These are phyloP conservation scores for Pomacea maculata DNA, from an alignment of 1,140 invertebrate genomes.

Conservation along the genomic window DNA sequence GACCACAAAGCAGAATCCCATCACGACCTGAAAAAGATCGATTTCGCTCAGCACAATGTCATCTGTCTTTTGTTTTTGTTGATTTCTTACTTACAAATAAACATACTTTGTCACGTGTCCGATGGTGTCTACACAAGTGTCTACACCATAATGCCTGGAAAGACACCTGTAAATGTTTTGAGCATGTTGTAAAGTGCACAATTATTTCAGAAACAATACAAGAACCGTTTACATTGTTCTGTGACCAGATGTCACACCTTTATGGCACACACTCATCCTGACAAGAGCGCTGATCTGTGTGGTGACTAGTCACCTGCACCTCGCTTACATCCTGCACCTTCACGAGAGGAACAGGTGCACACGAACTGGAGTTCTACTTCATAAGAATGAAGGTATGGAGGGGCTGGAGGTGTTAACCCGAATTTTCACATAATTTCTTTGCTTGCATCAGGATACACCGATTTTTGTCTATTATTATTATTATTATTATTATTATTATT, in stretches of 20 bases:
- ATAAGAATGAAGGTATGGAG: too few species aligned
- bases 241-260: not conserved
- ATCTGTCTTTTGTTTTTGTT: too few species aligned
- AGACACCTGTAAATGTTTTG: not conserved
- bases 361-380: too few species aligned
- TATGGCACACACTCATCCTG: not conserved
- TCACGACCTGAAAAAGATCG: too few species aligned
- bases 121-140: not conserved
- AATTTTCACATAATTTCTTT: not conserved
- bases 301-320: not conserved
- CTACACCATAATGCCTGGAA: not conserved
- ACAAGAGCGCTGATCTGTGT: not conserved
- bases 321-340: not conserved
- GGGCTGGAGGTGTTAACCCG: too few species aligned
- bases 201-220: not conserved
- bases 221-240: not conserved
- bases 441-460: not conserved
- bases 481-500: not conserved
- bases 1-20: too few species aligned
- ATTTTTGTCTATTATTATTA: not conserved
- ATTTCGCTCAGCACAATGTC: too few species aligned
- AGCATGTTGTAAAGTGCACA: not conserved
- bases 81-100: too few species aligned
- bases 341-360: not conserved
- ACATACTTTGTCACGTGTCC: too few species aligned